These are phyloP conservation scores for Cariama cristata DNA, from an alignment of 2,113 vertebrate genomes.

Conservation along the genomic window DNA sequence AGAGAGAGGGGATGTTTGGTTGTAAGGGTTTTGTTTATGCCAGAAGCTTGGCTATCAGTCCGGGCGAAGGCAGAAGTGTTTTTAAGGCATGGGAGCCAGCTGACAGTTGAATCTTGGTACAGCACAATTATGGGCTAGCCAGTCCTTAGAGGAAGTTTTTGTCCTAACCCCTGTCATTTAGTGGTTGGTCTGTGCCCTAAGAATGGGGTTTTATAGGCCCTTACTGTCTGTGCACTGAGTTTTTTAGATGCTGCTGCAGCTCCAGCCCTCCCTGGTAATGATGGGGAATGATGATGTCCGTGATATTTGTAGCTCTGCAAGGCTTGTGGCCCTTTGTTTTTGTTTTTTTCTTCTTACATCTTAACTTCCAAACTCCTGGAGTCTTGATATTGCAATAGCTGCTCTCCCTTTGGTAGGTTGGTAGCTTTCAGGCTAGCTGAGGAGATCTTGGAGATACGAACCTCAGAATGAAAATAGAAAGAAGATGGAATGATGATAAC, in stretches of 20 bases:
- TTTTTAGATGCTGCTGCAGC: not conserved
- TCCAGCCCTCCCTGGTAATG: not conserved
- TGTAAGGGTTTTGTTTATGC: not conserved
- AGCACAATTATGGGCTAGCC: not conserved
- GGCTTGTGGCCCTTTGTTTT: not conserved
- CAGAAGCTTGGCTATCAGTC: not conserved
- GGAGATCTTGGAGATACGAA: not conserved
- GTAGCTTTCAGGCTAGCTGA: not conserved
- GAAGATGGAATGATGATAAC: not conserved
- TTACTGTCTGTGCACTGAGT: not conserved
- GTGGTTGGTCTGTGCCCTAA: not conserved
- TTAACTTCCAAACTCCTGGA: not conserved
- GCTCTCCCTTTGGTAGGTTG: not conserved
- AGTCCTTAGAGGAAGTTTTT: not conserved
- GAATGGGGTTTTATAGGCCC: not conserved
- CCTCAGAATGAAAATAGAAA: not conserved
- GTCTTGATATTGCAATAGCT: not conserved
- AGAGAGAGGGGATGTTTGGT: not conserved
- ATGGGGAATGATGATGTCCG: not conserved
- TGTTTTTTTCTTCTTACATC: not conserved
- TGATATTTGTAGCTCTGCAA: not conserved
- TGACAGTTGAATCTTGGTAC: not conserved
- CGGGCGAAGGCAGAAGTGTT: slow-evolving; percentile 42
- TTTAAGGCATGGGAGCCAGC: slow-evolving; percentile 27
- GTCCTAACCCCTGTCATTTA: not conserved